A percentile compares a stretch with the other conserved stretches of the same genome.
These are phyloP conservation scores for Camarhynchus parvulus DNA, from an alignment of 2,113 vertebrate species.

Conservation along the genomic window DNA sequence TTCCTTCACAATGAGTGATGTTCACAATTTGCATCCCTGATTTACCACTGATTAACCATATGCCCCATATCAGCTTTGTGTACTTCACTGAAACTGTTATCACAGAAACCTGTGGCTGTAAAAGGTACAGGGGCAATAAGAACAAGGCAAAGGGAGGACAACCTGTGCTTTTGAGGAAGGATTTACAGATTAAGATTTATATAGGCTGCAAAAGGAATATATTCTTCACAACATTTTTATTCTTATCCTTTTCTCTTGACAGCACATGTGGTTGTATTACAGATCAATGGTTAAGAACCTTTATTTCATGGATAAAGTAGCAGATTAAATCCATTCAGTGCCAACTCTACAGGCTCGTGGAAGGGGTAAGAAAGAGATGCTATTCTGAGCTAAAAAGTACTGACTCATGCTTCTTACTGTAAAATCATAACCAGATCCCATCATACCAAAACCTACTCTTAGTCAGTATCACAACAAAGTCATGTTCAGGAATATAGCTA, in stretches of 20 bases:
- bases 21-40: background rate
- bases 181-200: background rate
- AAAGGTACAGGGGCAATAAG: background rate
- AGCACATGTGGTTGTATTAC: background rate
- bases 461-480: background rate
- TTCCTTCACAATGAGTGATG: background rate
- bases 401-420: background rate
- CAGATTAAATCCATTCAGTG: background rate
- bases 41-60: slow-evolving; percentile 7
- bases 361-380: background rate
- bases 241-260: background rate
- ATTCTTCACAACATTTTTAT: background rate
- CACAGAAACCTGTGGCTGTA: background rate
- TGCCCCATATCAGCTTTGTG: background rate
- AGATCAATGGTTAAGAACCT: background rate
- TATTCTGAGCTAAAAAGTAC: background rate
- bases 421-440: background rate
- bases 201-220: background rate
- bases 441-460: background rate
- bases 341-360: background rate
- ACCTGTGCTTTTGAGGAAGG: background rate
- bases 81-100: background rate
- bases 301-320: background rate
- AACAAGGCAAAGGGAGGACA: background rate
- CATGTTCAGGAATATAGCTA: background rate